A percentile compares a stretch with the other conserved stretches of the same genome.
Evolutionary conservation across 2,888 invertebrate genomes (phyloP).

Genomic region (Eristalis arbustorum): DNA sequence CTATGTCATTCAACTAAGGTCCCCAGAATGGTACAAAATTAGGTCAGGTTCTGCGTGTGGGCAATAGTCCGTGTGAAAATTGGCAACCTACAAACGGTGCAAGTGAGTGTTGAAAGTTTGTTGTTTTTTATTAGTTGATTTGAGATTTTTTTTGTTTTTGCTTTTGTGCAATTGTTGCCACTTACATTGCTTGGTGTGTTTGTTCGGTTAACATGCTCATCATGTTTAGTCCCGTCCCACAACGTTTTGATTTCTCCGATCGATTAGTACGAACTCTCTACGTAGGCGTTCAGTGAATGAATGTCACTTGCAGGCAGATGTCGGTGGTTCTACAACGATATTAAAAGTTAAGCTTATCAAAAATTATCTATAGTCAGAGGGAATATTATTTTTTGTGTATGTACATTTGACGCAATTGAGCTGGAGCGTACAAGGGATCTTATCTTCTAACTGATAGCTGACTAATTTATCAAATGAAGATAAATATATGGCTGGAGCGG

Average conservation of each 20-base stretch:
- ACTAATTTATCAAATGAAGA: conserved; percentile 56
- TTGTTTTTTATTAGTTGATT: background rate
- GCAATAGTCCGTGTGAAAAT: background rate
- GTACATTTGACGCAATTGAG: conserved; percentile 19
- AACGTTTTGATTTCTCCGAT: background rate
- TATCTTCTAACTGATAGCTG: conserved; percentile 40
- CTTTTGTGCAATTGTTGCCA: background rate
- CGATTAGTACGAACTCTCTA: conserved; percentile 1
- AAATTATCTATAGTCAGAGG: background rate
- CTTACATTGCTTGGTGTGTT: background rate
- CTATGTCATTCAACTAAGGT: conserved; percentile 48
- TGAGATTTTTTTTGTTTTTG: background rate
- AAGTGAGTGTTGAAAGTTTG: conserved; percentile 29
- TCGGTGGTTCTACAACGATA: background rate
- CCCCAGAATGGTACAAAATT: conserved; percentile 27
- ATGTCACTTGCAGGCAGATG: background rate
- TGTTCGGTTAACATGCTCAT: background rate
- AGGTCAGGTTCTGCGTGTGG: conserved; percentile 42
- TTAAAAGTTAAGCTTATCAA: background rate
- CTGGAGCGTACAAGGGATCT: conserved; percentile 18
- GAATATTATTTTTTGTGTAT: background rate
- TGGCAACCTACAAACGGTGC: conserved; percentile 1
- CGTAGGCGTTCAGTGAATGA: background rate
- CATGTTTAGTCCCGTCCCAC: background rate
- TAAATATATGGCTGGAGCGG: conserved; percentile 29